A percentile compares a stretch with the other conserved stretches of the same genome.
Conservation (phyloP, 2,113 vertebrate genomes). For the Gallinago media region DNA sequence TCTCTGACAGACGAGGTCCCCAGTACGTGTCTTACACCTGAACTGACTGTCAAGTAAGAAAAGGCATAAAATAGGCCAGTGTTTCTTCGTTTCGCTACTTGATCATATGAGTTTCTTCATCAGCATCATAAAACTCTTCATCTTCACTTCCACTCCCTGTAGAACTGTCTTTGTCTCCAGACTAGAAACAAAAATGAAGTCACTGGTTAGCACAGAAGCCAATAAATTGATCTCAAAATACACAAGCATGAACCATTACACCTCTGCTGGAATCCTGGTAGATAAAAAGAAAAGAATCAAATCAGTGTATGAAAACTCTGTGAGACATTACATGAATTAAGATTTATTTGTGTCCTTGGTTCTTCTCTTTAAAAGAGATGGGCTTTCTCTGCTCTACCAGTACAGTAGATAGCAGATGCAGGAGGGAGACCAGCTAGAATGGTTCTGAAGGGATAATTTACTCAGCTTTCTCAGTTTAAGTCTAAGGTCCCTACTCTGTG, state of each 20-base stretch:
- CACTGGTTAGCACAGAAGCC: not conserved
- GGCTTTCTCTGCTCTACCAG: not conserved
- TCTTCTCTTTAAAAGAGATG: not conserved
- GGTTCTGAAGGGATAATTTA: not conserved
- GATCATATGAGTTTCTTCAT: slow-evolving; percentile 83
- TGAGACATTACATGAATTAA: not conserved
- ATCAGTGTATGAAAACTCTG: not conserved
- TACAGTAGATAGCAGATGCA: not conserved
- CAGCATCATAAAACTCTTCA: slow-evolving; percentile 79
- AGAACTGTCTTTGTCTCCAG: slow-evolving; percentile 59
- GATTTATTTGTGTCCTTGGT: not conserved
- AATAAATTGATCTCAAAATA: not conserved
- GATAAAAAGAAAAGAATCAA: not conserved
- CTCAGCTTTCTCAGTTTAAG: not conserved
- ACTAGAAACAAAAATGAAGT: slow-evolving; percentile 51
- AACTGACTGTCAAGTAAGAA: not conserved
- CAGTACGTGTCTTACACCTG: not conserved
- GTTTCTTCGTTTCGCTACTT: slow-evolving; percentile 62
- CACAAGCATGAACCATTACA: not conserved
- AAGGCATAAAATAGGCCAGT: not conserved
- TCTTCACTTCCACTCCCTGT: slow-evolving; percentile 74
- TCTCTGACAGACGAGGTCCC: not conserved
- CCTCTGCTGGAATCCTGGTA: not conserved
- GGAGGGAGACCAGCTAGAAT: not conserved
- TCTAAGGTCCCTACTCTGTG: not conserved